Conservation (phyloP, 2,888 invertebrate genomes). For the Tenthredo notha region DNA sequence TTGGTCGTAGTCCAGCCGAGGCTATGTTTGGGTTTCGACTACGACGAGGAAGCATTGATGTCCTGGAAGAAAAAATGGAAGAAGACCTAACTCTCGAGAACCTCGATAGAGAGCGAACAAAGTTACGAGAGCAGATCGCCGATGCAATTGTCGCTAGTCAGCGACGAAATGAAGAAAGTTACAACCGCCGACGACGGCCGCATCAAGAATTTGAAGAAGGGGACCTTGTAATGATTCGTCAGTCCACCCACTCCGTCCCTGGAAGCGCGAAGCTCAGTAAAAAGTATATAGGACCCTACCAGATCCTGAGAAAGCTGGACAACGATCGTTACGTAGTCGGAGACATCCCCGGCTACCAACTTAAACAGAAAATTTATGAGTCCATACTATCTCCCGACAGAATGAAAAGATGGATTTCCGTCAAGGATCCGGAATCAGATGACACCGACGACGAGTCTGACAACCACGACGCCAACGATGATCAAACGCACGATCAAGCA, state of each 20-base stretch:
- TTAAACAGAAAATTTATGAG: conserved; percentile 54
- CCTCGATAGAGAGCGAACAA: conserved; percentile 18
- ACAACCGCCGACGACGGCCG: conserved; percentile 45
- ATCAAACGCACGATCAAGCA: not conserved
- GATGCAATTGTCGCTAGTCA: conserved; percentile 35
- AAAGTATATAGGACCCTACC: conserved; percentile 54
- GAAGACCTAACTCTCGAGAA: conserved; percentile 30
- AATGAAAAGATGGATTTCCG: conserved; percentile 47
- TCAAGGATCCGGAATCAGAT: conserved; percentile 6
- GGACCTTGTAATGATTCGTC: conserved; percentile 52
- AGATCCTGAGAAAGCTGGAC: conserved; percentile 47
- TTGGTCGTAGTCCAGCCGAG: conserved; percentile 35
- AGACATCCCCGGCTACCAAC: conserved; percentile 52
- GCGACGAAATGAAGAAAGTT: conserved; percentile 43
- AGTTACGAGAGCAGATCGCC: conserved; percentile 41
- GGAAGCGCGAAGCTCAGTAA: conserved; percentile 47
- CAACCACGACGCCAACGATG: too few relatives aligned
- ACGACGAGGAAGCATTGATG: conserved; percentile 4
- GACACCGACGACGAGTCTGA: conserved; percentile 48
- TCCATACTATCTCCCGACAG: conserved; percentile 55
- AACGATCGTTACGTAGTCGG: conserved; percentile 52
- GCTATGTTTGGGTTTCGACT: conserved; percentile 43
- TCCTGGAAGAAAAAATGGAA: conserved; percentile 20
- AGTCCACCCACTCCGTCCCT: conserved; percentile 28
- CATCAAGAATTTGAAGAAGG: conserved; percentile 52